phyloP scores from a whole-genome alignment of 2,797 vertebrate genomes.

The Enteromius treurensis region DNA sequence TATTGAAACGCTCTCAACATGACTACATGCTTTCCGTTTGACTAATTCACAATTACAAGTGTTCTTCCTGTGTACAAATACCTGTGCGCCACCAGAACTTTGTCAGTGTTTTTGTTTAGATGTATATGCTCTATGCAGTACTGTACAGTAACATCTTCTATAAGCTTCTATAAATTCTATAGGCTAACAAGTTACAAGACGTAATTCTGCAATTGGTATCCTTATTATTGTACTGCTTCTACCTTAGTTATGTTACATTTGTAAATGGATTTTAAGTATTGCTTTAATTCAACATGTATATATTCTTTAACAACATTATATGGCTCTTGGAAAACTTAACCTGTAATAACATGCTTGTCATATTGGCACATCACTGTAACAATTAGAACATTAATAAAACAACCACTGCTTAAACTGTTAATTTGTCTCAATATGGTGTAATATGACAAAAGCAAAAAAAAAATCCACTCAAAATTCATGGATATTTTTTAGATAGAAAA shows the following conservation, averaged over 20 bases:
- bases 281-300: neutral
- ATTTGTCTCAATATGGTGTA: neutral
- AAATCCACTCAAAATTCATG: neutral
- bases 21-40: neutral
- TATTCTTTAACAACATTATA: neutral
- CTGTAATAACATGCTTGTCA: neutral
- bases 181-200: neutral
- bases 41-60: neutral
- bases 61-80: slow-evolving; percentile 14
- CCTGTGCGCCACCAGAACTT: neutral
- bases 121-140: slow-evolving; percentile 12
- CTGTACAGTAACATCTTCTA: neutral
- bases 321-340: neutral
- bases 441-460: neutral
- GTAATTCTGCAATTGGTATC: neutral
- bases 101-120: neutral
- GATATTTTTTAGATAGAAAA: no score
- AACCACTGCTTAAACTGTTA: neutral
- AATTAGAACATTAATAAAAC: slow-evolving; percentile 10
- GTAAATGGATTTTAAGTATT: neutral
- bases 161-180: neutral
- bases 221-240: neutral
- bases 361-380: neutral
- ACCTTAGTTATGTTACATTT: neutral
- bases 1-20: neutral